Evolutionary conservation across 1,140 invertebrate species (phyloP).

Genomic region (Gryon sp.): DNA sequence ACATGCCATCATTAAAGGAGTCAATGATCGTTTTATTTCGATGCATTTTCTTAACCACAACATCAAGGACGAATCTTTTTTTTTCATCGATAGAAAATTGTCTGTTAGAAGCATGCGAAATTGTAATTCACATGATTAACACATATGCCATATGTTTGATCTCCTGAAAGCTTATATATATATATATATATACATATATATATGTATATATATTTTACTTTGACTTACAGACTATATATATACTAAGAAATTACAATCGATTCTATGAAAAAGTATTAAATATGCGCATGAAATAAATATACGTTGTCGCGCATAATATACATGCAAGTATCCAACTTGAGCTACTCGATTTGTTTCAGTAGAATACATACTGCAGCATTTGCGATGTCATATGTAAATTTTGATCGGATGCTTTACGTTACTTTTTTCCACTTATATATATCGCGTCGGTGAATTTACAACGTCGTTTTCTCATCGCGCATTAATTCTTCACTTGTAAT

Average conservation of each 20-base stretch:
- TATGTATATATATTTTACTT: too few species aligned
- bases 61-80: conserved; percentile 4
- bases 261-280: neutral
- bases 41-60: conserved; percentile 7
- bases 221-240: neutral
- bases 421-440: conserved; percentile 44
- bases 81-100: neutral
- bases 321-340: conserved; percentile 12
- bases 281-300: conserved; percentile 25
- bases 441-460: conserved; percentile 31
- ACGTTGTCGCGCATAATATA: conserved; percentile 26
- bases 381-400: conserved; percentile 50
- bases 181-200: too few species aligned
- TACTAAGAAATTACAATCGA: conserved; percentile 7
- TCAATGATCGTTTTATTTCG: neutral
- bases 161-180: too few species aligned
- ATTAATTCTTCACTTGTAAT: conserved; percentile 6
- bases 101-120: neutral
- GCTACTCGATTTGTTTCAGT: conserved; percentile 33
- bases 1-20: too few species aligned
- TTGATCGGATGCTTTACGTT: conserved; percentile 27
- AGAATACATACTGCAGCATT: conserved; percentile 19
- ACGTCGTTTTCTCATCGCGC: neutral
- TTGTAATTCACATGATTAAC: conserved; percentile 4
- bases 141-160: neutral